A percentile compares a stretch with the other conserved stretches of the same genome.
Conservation (phyloP, 2,888 invertebrate genomes). For the Melinaea menophilus region DNA sequence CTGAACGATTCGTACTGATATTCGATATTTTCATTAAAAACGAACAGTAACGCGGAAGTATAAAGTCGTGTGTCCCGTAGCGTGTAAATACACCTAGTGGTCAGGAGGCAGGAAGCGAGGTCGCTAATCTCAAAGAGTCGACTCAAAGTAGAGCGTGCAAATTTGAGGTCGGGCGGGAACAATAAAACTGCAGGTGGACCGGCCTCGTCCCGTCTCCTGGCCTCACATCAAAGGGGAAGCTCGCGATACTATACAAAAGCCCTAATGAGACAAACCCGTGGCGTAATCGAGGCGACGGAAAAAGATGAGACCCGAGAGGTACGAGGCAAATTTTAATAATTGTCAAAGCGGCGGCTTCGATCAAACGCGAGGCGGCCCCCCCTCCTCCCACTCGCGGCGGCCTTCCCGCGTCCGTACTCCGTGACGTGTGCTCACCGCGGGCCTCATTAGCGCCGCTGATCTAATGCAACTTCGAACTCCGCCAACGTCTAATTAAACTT, state of each 20-base stretch:
- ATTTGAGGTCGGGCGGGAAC: conserved; percentile 67
- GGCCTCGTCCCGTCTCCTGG: conserved; percentile 55
- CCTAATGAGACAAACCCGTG: conserved; percentile 78
- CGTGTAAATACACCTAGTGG: conserved; percentile 32
- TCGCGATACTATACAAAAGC: conserved; percentile 76
- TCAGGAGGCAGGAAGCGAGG: conserved; percentile 43
- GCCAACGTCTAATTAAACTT: conserved; percentile 73
- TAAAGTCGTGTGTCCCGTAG: conserved; percentile 9
- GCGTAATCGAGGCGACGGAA: conserved; percentile 77
- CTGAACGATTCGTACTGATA: conserved; percentile 20
- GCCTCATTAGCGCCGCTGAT: conserved; percentile 76
- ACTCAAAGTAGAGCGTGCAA: conserved; percentile 74
- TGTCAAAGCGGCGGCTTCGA: conserved; percentile 79
- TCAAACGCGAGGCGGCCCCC: conserved; percentile 65
- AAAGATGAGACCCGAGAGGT: conserved; percentile 77
- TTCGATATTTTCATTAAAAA: conserved; percentile 19
- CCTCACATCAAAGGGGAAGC: conserved; percentile 70
- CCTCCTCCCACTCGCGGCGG: conserved; percentile 26
- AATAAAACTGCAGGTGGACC: conserved; percentile 77
- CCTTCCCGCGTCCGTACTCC: conserved; percentile 33
- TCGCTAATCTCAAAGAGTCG: conserved; percentile 67
- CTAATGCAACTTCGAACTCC: conserved; percentile 73
- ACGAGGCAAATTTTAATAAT: conserved; percentile 79
- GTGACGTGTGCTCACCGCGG: conserved; percentile 72
- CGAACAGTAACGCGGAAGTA: conserved; percentile 6